Conservation (phyloP, 1,140 invertebrate species). For the Rhopalosiphum maidis region DNA sequence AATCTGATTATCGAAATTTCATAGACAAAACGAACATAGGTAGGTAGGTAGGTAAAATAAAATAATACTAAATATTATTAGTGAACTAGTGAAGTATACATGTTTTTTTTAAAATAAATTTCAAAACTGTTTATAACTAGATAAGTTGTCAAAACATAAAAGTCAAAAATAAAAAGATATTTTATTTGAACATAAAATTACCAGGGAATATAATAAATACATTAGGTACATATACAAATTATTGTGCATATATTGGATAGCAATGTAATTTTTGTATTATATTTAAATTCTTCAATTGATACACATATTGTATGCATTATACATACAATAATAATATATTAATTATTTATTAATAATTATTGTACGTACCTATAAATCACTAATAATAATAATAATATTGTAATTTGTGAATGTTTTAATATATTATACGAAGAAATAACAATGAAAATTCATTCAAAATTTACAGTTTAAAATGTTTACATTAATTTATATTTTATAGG, state of each 20-base stretch:
- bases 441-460: too few relatives aligned
- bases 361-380: too few relatives aligned
- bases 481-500: too few relatives aligned
- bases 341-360: background rate
- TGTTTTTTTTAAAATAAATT: background rate
- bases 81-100: background rate
- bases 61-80: background rate
- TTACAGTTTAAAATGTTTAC: too few relatives aligned
- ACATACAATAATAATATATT: background rate
- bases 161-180: background rate
- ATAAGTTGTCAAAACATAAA: background rate
- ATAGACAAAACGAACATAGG: too few relatives aligned
- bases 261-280: background rate
- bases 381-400: background rate
- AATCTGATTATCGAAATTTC: too few relatives aligned
- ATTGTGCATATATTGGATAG: background rate
- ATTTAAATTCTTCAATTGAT: background rate
- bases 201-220: background rate
- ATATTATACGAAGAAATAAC: too few relatives aligned
- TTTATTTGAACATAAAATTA: background rate
- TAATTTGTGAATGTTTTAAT: background rate
- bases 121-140: background rate
- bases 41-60: background rate
- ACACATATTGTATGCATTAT: background rate
- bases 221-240: too few relatives aligned